Percentiles rank a stretch among this genome's conserved stretches.
Conservation (phyloP, 1,140 invertebrate genomes). For the Steinernema khuongi region DNA sequence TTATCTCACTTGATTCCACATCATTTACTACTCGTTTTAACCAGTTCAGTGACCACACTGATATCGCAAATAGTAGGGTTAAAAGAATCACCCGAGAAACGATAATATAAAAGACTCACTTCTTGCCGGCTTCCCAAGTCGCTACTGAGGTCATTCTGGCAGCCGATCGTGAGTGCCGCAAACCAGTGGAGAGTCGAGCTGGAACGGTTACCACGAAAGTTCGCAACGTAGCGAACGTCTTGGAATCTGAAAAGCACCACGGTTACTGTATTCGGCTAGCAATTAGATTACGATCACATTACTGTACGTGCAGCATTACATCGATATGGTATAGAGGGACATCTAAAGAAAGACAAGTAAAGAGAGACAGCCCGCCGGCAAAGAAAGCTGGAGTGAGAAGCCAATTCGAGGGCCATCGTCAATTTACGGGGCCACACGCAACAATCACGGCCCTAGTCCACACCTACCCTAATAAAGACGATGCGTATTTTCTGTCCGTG, state of each 20-base stretch:
- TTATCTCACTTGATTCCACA: neutral
- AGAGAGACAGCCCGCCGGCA: neutral
- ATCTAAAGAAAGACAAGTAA: neutral
- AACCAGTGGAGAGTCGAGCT: neutral
- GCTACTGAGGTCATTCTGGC: neutral
- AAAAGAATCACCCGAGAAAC: neutral
- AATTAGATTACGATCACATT: too few species aligned
- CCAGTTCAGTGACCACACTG: neutral
- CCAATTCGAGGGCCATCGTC: too few species aligned
- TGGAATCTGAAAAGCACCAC: neutral
- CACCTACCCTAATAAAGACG: too few species aligned
- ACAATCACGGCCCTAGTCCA: too few species aligned
- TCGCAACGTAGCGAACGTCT: neutral
- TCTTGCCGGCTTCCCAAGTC: neutral
- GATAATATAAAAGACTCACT: neutral
- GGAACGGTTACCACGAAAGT: neutral
- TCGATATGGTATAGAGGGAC: too few species aligned
- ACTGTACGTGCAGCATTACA: too few species aligned
- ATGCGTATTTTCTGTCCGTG: too few species aligned
- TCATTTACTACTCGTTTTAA: neutral
- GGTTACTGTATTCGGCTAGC: too few species aligned
- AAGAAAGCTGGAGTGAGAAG: too few species aligned
- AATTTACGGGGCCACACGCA: too few species aligned
- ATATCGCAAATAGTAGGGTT: neutral
- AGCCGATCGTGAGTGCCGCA: neutral